phyloP scores from a whole-genome alignment of 2,113 vertebrate genomes.

The Apteryx mantelli region DNA sequence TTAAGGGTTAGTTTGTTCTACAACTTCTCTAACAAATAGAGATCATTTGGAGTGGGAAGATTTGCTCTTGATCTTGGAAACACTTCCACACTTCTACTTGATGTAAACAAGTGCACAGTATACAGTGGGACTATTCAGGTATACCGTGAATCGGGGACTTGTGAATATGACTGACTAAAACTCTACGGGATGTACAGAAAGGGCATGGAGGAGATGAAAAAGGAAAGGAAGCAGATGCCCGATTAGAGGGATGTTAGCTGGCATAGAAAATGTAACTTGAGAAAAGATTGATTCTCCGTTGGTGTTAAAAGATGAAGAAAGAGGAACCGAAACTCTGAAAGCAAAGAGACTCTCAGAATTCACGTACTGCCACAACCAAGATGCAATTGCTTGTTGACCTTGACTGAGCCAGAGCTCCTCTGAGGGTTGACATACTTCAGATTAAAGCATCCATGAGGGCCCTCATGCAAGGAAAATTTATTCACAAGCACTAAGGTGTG shows the following conservation, averaged over 20 bases:
- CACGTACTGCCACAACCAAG: neutral
- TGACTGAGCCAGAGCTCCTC: neutral
- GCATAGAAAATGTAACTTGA: neutral
- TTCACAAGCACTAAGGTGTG: neutral
- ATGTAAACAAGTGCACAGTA: neutral
- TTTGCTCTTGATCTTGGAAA: neutral
- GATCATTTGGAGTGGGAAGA: neutral
- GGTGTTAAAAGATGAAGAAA: neutral
- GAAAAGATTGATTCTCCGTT: neutral
- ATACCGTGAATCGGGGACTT: neutral
- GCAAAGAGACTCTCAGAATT: neutral
- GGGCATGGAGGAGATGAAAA: fast-evolving
- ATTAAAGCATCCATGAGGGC: neutral
- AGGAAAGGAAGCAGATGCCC: neutral
- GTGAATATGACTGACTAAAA: neutral
- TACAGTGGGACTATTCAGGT: neutral
- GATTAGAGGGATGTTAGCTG: neutral
- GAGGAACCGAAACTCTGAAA: neutral
- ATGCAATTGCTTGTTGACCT: neutral
- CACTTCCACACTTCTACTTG: neutral
- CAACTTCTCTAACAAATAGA: neutral
- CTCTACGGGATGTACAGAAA: neutral
- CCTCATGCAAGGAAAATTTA: neutral
- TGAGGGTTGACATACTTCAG: neutral
- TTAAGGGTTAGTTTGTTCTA: neutral